Conservation (phyloP, 2,888 invertebrate species). For the Thereva unica region DNA sequence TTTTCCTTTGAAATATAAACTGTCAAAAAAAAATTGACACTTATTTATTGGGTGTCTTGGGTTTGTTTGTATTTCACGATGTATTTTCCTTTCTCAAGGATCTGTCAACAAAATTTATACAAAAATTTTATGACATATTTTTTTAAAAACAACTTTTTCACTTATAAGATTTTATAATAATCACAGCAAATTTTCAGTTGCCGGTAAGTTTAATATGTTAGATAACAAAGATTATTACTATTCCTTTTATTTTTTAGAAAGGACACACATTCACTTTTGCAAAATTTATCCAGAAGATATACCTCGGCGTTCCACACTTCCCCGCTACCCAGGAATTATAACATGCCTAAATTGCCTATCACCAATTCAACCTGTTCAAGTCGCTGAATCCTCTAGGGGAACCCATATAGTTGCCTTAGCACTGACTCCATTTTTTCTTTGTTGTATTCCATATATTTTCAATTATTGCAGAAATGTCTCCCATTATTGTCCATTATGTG, state of each 20-base stretch:
- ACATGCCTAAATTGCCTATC: slow-evolving; percentile 22
- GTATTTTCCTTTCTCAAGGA: not conserved
- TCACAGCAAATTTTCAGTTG: too few relatives aligned
- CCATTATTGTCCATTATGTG: slow-evolving; percentile 57
- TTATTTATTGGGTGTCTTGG: not conserved
- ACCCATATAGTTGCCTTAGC: not conserved
- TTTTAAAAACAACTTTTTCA: too few relatives aligned
- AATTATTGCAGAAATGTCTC: not conserved
- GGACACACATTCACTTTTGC: not conserved
- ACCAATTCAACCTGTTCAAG: not conserved
- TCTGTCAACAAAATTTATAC: not conserved
- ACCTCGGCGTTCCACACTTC: too few relatives aligned
- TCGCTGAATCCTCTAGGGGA: not conserved
- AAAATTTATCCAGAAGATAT: not conserved
- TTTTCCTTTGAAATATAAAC: not conserved
- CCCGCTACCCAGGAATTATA: not conserved
- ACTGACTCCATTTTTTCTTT: not conserved
- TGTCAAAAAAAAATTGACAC: not conserved
- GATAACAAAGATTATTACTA: too few relatives aligned
- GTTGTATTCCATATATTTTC: slow-evolving; percentile 8
- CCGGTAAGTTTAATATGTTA: too few relatives aligned
- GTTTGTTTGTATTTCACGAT: not conserved
- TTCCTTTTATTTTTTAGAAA: not conserved
- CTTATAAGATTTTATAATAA: too few relatives aligned
- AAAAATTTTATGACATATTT: not conserved